phyloP scores from a whole-genome alignment of 2,888 invertebrate genomes.

The Galeopsomyia nigrocyanea region DNA sequence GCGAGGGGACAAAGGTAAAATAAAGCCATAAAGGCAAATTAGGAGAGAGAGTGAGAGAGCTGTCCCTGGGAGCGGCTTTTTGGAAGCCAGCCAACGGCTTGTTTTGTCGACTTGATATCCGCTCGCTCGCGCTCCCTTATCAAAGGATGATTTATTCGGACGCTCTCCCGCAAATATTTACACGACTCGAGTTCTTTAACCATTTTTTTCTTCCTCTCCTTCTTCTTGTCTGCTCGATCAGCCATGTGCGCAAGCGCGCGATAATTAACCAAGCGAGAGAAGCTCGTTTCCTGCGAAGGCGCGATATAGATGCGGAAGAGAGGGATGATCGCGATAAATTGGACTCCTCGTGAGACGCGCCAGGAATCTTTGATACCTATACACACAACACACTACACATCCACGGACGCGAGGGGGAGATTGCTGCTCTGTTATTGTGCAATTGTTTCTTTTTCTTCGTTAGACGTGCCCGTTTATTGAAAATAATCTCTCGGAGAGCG shows the following conservation, averaged over 20 bases:
- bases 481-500: background rate
- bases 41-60: conserved; percentile 13
- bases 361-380: conserved; percentile 30
- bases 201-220: conserved; percentile 20
- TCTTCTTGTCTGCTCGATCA: background rate
- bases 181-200: no score
- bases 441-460: conserved; percentile 38
- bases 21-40: conserved; percentile 44
- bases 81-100: conserved; percentile 42
- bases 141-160: conserved; percentile 59
- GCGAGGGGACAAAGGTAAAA: conserved; percentile 30
- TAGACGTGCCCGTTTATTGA: conserved; percentile 13
- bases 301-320: conserved; percentile 19
- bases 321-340: conserved; percentile 46
- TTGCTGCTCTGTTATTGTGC: background rate
- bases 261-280: conserved; percentile 10
- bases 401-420: no score
- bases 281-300: conserved; percentile 37
- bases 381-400: no score
- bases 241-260: conserved; percentile 40
- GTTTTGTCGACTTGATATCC: conserved; percentile 20
- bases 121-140: conserved; percentile 37
- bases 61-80: conserved; percentile 22
- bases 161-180: conserved; percentile 56
- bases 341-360: conserved; percentile 36